Conservation (phyloP, 2,888 invertebrate genomes). For the Nomada lathburiana region DNA sequence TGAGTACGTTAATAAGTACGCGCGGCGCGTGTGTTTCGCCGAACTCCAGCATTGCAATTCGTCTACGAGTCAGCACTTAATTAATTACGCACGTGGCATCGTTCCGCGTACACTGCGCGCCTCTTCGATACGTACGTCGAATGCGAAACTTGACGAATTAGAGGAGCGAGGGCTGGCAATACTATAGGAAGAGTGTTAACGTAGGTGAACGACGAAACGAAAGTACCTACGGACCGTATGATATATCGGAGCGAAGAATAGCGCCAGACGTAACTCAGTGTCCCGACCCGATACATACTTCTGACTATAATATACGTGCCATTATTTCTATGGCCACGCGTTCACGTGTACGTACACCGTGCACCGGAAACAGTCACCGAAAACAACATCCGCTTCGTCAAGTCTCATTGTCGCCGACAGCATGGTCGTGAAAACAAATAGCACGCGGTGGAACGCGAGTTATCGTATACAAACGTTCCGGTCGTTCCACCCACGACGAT, state of each 20-base stretch:
- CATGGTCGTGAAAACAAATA: constrained; percentile 60
- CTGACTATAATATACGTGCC: constrained; percentile 58
- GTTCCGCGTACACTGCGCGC: no score
- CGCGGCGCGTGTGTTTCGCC: no score
- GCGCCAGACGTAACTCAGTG: constrained; percentile 71
- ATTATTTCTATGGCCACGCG: constrained; percentile 69
- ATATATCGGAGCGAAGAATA: constrained; percentile 56
- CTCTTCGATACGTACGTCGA: no score
- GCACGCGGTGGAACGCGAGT: constrained; percentile 63
- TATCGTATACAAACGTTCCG: constrained; percentile 53
- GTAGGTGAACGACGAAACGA: constrained; percentile 27
- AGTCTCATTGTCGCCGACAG: constrained; percentile 67
- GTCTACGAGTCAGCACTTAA: no score
- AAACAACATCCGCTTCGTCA: constrained; percentile 56
- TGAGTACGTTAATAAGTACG: no score
- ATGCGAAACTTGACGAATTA: no score
- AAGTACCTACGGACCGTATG: constrained; percentile 5
- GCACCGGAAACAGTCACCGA: constrained; percentile 64
- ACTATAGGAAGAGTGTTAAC: constrained; percentile 20
- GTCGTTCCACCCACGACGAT: constrained; percentile 39
- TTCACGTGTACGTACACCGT: background rate
- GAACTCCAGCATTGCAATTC: no score
- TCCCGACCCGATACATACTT: constrained; percentile 62
- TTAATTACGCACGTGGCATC: no score
- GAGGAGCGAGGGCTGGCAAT: no score